phyloP scores from a whole-genome alignment of 2,888 invertebrate genomes.

The Mycalesis mineus region DNA sequence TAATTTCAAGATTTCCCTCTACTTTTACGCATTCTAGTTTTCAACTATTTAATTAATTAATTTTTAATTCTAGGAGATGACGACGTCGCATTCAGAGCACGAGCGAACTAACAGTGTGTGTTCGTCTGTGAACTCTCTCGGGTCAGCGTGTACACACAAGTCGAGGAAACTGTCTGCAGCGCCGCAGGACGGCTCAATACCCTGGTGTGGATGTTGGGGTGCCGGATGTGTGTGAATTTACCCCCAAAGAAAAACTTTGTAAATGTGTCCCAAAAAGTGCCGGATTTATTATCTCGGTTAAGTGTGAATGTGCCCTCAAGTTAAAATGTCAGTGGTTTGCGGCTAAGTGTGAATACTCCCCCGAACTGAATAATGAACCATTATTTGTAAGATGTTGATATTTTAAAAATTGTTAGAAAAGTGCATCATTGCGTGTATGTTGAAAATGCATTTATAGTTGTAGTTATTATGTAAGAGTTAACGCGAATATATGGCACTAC shows the following conservation, averaged over 20 bases:
- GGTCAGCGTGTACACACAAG: conserved; percentile 79
- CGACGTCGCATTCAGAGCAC: conserved; percentile 79
- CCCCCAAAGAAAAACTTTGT: not conserved
- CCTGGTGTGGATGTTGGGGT: conserved; percentile 92
- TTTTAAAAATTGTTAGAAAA: not conserved
- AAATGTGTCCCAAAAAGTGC: not conserved
- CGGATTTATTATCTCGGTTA: not conserved
- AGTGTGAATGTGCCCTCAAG: not conserved
- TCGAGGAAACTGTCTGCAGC: conserved; percentile 80
- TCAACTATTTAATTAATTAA: not conserved
- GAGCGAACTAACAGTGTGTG: conserved; percentile 82
- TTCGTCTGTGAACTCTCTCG: conserved; percentile 79
- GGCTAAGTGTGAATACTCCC: not conserved
- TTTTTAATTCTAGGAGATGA: conserved; percentile 64
- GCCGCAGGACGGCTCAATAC: conserved; percentile 81
- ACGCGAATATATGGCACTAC: too few relatives aligned
- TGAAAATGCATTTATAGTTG: not conserved
- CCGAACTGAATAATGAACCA: not conserved
- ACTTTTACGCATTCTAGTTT: too few relatives aligned
- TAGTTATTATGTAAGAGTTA: too few relatives aligned
- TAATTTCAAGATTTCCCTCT: too few relatives aligned
- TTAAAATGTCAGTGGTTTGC: not conserved
- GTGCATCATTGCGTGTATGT: not conserved
- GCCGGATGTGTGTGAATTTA: conserved; percentile 82
- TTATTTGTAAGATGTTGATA: not conserved